Evolutionary conservation across 2,888 invertebrate species (phyloP).

Genomic region (Oxytorus armatus): DNA sequence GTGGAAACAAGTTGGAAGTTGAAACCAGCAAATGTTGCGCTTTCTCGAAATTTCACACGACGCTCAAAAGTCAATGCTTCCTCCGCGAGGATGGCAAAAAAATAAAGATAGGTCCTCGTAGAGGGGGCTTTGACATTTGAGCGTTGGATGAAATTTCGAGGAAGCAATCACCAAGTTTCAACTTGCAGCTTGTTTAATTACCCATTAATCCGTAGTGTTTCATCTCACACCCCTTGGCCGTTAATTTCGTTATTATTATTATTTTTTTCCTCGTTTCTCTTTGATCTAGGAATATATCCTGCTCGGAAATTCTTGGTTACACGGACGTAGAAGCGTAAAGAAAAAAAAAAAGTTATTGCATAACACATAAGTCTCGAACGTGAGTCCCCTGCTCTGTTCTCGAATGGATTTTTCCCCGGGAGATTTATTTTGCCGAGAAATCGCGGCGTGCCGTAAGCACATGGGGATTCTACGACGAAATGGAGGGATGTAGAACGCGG

Average conservation of each 20-base stretch:
- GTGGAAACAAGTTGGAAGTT: no score
- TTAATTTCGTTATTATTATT: background rate
- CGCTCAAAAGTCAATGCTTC: no score
- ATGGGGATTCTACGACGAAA: conserved; percentile 51
- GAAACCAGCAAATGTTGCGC: no score
- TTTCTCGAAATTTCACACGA: no score
- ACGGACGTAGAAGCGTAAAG: conserved; percentile 35
- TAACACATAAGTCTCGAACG: conserved; percentile 17
- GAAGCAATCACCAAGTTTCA: no score
- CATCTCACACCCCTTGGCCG: background rate
- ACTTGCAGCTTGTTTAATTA: background rate
- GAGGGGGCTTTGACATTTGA: no score
- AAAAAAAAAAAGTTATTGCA: conserved; percentile 52
- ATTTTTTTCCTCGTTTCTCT: background rate
- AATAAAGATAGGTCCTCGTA: no score
- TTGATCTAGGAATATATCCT: conserved; percentile 18
- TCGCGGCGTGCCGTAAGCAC: conserved; percentile 49
- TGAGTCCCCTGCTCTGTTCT: conserved; percentile 16
- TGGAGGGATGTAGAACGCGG: conserved; percentile 40
- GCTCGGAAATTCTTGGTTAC: conserved; percentile 3
- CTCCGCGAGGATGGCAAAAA: no score
- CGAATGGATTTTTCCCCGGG: conserved; percentile 68
- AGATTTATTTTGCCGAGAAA: conserved; percentile 79
- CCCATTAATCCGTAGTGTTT: background rate
- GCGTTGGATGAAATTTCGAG: no score